phyloP scores from a whole-genome alignment of 2,888 invertebrate genomes.

The Camponotus fellah region DNA sequence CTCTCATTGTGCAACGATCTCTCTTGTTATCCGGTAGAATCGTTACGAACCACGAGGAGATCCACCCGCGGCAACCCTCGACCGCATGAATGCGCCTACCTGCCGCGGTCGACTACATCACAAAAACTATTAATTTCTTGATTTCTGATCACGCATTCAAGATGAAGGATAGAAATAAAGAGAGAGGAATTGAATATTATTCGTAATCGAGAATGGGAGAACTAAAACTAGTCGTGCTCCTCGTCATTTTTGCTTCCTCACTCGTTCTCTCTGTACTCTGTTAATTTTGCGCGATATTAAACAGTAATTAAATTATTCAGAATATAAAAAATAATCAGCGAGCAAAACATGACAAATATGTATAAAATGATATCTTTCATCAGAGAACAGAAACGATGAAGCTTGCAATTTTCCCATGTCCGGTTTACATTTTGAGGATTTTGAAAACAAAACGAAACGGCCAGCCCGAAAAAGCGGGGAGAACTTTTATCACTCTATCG shows the following conservation, averaged over 20 bases:
- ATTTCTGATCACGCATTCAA: conserved; percentile 36
- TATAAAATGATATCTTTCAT: too few species aligned
- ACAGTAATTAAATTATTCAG: not conserved
- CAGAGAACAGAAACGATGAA: not conserved
- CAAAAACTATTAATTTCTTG: conserved; percentile 34
- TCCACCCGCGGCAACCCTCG: conserved; percentile 58
- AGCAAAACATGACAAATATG: not conserved
- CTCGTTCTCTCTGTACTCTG: not conserved
- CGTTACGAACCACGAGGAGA: conserved; percentile 65
- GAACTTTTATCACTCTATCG: conserved; percentile 46
- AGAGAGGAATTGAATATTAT: not conserved
- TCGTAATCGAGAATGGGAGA: not conserved
- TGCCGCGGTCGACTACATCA: conserved; percentile 43
- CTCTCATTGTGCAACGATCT: conserved; percentile 71
- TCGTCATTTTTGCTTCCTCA: not conserved
- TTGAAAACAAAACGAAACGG: conserved; percentile 56
- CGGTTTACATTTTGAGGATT: not conserved
- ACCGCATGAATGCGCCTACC: conserved; percentile 42
- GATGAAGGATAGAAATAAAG: not conserved
- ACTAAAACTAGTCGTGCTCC: not conserved
- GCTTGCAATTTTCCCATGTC: not conserved
- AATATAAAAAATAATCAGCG: not conserved
- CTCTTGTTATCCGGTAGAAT: conserved; percentile 66
- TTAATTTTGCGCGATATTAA: not conserved
- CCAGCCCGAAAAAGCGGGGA: conserved; percentile 46